Conservation (phyloP, 2,888 invertebrate genomes). For the Agrotis clavis region DNA sequence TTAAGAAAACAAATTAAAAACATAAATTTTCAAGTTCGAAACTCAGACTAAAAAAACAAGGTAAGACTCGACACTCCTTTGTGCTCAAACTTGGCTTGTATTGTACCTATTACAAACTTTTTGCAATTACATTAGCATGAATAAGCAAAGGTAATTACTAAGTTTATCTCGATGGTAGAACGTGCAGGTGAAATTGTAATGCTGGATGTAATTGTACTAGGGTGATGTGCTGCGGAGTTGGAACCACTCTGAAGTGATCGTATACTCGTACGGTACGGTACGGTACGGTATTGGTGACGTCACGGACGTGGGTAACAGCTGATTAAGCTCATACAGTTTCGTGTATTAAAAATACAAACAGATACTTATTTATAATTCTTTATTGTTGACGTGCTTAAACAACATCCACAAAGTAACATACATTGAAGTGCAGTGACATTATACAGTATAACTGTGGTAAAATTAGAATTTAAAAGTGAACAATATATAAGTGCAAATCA, state of each 20-base stretch:
- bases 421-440: no score
- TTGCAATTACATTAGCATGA: conserved; percentile 53
- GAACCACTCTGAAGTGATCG: neutral
- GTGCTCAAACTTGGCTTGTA: conserved; percentile 38
- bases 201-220: neutral
- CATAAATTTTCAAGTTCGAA: conserved; percentile 47
- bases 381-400: no score
- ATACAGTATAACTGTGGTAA: no score
- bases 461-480: no score
- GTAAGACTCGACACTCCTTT: conserved; percentile 41
- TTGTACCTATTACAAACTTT: conserved; percentile 52
- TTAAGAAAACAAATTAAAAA: conserved; percentile 44
- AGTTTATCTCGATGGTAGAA: conserved; percentile 30
- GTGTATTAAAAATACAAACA: no score
- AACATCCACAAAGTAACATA: no score
- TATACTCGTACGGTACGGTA: no score
- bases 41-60: conserved; percentile 42
- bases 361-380: no score
- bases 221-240: neutral
- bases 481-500: no score
- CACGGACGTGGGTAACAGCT: no score
- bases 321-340: no score
- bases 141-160: conserved; percentile 44
- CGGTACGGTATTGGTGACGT: no score
- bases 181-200: conserved; percentile 12